Conservation (phyloP, 2,888 invertebrate species). For the Geophilus truncorum region DNA sequence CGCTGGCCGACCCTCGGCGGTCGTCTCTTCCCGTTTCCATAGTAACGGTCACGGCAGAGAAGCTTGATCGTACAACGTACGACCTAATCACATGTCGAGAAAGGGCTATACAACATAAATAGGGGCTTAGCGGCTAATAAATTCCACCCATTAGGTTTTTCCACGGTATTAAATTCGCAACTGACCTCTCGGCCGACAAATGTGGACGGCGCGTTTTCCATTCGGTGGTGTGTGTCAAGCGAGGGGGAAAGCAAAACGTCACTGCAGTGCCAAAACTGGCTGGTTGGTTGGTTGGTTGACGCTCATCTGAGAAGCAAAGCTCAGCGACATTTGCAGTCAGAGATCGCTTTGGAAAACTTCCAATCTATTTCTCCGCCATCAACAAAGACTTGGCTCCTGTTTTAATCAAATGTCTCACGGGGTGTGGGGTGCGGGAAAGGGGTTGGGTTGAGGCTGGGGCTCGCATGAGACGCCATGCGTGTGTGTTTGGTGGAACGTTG, state of each 20-base stretch:
- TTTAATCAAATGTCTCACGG: constrained; percentile 16
- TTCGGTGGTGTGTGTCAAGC: constrained; percentile 7
- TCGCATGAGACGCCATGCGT: not conserved
- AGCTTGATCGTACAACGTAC: not conserved
- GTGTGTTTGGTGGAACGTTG: not conserved
- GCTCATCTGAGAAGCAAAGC: constrained; percentile 20
- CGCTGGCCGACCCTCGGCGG: not conserved
- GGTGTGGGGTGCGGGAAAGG: no score
- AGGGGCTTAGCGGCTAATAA: not conserved
- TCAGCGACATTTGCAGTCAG: constrained; percentile 20
- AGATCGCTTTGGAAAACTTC: constrained; percentile 20
- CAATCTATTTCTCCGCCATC: constrained; percentile 20
- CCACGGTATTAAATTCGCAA: not conserved
- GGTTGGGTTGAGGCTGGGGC: no score
- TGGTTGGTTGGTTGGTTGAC: not conserved
- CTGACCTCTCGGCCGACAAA: not conserved
- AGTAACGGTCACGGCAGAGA: not conserved
- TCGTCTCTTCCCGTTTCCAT: not conserved
- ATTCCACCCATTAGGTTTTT: not conserved
- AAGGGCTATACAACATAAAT: not conserved
- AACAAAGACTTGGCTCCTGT: constrained; percentile 15
- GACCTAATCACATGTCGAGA: not conserved
- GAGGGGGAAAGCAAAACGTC: not conserved
- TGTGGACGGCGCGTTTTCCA: not conserved
- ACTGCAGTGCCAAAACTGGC: not conserved